phyloP scores from a whole-genome alignment of 2,888 invertebrate species.

The Nemapogon koenigi region DNA sequence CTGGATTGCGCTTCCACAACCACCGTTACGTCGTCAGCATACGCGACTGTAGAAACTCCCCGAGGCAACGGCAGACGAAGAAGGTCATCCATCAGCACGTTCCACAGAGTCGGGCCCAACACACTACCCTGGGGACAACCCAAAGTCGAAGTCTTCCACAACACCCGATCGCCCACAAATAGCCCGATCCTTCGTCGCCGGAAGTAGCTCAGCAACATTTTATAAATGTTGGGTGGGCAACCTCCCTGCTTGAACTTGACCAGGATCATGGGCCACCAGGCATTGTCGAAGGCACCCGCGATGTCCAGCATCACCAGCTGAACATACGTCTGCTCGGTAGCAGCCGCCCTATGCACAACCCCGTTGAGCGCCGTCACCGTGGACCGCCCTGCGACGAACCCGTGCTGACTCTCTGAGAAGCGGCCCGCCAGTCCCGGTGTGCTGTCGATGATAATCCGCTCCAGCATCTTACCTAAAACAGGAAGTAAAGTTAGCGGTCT shows the following conservation, averaged over 20 bases:
- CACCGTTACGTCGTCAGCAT: slow-evolving; percentile 18
- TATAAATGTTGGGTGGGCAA: slow-evolving; percentile 15
- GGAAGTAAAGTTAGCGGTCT: slow-evolving; percentile 23
- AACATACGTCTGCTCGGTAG: slow-evolving; percentile 16
- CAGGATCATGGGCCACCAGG: slow-evolving; percentile 28
- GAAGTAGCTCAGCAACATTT: slow-evolving; percentile 21
- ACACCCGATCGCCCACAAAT: too few relatives aligned
- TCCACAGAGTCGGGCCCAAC: too few relatives aligned
- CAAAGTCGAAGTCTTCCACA: too few relatives aligned
- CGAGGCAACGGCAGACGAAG: too few relatives aligned
- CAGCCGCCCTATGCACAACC: slow-evolving; percentile 4
- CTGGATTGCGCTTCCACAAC: slow-evolving; percentile 16
- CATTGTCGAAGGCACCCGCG: slow-evolving; percentile 22
- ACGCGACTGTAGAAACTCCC: too few relatives aligned
- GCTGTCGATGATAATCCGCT: slow-evolving; percentile 18
- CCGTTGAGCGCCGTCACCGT: slow-evolving; percentile 21
- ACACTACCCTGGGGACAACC: too few relatives aligned
- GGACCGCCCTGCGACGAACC: slow-evolving; percentile 22
- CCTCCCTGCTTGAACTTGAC: slow-evolving; percentile 19
- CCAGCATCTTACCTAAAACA: slow-evolving; percentile 22
- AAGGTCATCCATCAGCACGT: too few relatives aligned
- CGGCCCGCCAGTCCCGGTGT: slow-evolving; percentile 14
- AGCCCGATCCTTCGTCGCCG: too few relatives aligned
- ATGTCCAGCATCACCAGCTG: slow-evolving; percentile 22
- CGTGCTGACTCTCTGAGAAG: slow-evolving; percentile 21